Evolutionary conservation across 2,113 vertebrate genomes (phyloP), one percentile per base, ranked within the genome.

Genomic region (Perca fluviatilis): DNA sequence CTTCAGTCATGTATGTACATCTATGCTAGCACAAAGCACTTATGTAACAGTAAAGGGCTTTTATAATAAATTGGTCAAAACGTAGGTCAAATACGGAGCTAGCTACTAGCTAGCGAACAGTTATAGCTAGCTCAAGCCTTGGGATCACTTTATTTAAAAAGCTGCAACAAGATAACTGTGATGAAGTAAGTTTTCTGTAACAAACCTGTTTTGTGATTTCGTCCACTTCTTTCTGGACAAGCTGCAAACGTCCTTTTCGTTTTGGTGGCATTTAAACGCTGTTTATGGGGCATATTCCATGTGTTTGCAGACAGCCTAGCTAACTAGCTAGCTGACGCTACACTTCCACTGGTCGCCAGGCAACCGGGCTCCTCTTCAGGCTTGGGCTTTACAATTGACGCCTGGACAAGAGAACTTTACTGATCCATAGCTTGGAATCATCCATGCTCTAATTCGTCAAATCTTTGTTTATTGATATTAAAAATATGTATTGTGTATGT

Each of bases 211-310:
- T 89, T 77, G 84, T 54, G 0, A 94, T 74, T 12, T 86, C 91
- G 67, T 94, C 95, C 25, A 89, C 92, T 25, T 95, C 93, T 82
- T 85, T 89, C 63, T 94, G 92, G 6, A 88, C 62, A 12, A 89
- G 86, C 30, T 94, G 95, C 56, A 96, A 76, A 3, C 92, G 86
- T 68, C 94, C 94, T 80, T 79, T 93, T 85, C 91, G 91, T 80
- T 91, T 95, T 1, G 78, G 87, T 25, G 94, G 83, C 94, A 95
- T 95, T 68, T 84, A 71, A n/a, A 7, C 1, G 15, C 30, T 14
- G 15, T 58, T 80, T 54, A n/a, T 3, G 9, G 9, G 0, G 21
- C 7, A 50, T 36, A 16, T 5, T 62, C 18, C 30, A 40, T 77
- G 47, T n/a, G 33, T 56, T 69, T 86, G 81, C 78, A 15, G 5